Percentiles rank a stretch among this genome's conserved stretches.
These are phyloP conservation scores for Poecilia picta DNA, from an alignment of 2,797 vertebrate genomes.

Conservation along the genomic window DNA sequence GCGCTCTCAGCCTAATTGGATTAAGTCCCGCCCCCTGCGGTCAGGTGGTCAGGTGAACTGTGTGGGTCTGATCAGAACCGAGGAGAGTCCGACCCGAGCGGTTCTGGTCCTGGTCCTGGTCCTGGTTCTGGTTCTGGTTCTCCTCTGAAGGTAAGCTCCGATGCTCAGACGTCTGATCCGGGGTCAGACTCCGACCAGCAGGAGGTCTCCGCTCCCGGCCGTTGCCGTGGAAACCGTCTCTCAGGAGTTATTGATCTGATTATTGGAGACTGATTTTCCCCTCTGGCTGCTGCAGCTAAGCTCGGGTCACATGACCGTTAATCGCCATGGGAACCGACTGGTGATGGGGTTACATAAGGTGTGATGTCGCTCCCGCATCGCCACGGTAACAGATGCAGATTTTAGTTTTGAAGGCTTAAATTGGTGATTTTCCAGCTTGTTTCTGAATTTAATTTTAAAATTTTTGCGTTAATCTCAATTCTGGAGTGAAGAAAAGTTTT, in stretches of 20 bases:
- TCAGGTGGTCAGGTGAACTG: conserved; percentile 25
- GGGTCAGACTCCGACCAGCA: background rate
- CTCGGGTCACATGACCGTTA: conserved; percentile 50
- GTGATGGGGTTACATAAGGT: conserved; percentile 31
- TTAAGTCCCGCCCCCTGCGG: conserved; percentile 47
- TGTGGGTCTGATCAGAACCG: conserved; percentile 2
- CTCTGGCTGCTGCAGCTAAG: conserved; percentile 19
- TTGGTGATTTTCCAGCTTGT: background rate
- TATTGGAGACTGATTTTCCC: background rate
- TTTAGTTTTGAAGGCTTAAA: background rate
- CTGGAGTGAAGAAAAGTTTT: too few species aligned
- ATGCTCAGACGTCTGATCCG: background rate
- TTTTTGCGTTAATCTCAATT: background rate
- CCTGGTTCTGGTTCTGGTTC: background rate
- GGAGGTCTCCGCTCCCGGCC: background rate
- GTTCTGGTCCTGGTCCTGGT: conserved; percentile 4
- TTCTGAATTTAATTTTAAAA: background rate
- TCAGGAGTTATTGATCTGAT: background rate
- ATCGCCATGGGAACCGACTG: conserved; percentile 41
- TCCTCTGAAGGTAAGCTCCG: conserved; percentile 29
- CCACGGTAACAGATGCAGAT: background rate
- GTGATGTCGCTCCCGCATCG: background rate
- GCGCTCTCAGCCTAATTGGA: conserved; percentile 48
- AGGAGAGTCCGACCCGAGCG: background rate
- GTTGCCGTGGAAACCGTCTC: background rate